Conservation (phyloP, 1,140 invertebrate genomes). For the Conopomorpha cramerella region DNA sequence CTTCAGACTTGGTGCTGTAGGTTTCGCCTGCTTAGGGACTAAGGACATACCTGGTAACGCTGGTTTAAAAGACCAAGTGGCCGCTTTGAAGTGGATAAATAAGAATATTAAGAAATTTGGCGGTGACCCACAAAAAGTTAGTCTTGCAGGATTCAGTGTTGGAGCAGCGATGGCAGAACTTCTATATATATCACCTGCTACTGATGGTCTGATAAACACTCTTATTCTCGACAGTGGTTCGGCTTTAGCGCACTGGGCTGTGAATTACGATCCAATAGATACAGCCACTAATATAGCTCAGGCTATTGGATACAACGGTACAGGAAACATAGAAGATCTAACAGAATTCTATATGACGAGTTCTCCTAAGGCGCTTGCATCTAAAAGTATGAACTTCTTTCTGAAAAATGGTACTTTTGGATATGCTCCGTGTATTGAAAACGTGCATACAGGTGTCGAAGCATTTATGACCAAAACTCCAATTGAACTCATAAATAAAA, state of each 20-base stretch:
- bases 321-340: conserved; percentile 22
- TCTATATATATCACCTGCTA: conserved; percentile 24
- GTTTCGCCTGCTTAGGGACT: conserved; percentile 63
- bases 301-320: conserved; percentile 23
- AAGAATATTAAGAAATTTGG: conserved; percentile 67
- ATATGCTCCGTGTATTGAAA: conserved; percentile 44
- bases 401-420: conserved; percentile 45
- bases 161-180: conserved; percentile 43
- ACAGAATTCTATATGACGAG: conserved; percentile 39
- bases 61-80: conserved; percentile 66
- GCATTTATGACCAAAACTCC: conserved; percentile 38
- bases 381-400: conserved; percentile 36
- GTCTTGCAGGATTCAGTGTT: conserved; percentile 66
- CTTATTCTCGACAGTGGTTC: conserved; percentile 47
- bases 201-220: conserved; percentile 34
- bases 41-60: conserved; percentile 64
- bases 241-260: conserved; percentile 32
- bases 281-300: conserved; percentile 38
- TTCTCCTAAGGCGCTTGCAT: conserved; percentile 12
- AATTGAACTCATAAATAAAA: conserved; percentile 23
- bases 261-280: conserved; percentile 34
- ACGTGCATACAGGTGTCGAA: conserved; percentile 20
- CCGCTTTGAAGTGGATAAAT: conserved; percentile 59
- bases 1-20: conserved; percentile 47
- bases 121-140: conserved; percentile 67